Evolutionary conservation across 2,888 invertebrate species (phyloP).

Genomic region (Sclerodermus sp.): DNA sequence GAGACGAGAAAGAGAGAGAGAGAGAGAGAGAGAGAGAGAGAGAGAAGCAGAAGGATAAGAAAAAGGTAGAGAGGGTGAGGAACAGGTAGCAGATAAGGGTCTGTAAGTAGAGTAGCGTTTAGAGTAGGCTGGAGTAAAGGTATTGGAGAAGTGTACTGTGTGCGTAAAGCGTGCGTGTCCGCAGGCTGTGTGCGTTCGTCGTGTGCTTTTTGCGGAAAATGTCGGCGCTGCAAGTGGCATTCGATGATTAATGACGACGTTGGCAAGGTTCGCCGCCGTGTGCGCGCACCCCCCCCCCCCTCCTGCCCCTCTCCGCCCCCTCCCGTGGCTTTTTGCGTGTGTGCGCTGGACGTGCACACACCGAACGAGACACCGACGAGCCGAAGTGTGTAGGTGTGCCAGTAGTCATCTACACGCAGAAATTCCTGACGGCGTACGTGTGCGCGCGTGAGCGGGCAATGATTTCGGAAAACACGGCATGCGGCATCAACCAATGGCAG

Average conservation of each 20-base stretch:
- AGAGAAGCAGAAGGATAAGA: slow-evolving; percentile 8
- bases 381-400: too few relatives aligned
- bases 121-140: too few relatives aligned
- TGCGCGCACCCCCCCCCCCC: slow-evolving; percentile 2
- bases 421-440: slow-evolving; percentile 20
- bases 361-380: too few relatives aligned
- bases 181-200: slow-evolving; percentile 29
- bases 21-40: too few relatives aligned
- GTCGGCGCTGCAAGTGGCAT: slow-evolving; percentile 51
- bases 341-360: too few relatives aligned
- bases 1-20: too few relatives aligned
- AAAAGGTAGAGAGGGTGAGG: too few relatives aligned
- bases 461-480: slow-evolving; percentile 46
- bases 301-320: not conserved
- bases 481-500: slow-evolving; percentile 36
- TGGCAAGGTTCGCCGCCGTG: slow-evolving; percentile 14
- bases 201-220: slow-evolving; percentile 50
- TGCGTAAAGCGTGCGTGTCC: slow-evolving; percentile 27
- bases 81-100: too few relatives aligned
- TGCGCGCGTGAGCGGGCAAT: slow-evolving; percentile 24
- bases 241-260: slow-evolving; percentile 56
- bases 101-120: too few relatives aligned
- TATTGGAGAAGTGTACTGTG: slow-evolving; percentile 25
- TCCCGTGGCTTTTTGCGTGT: not conserved
- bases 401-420: not conserved